These are phyloP conservation scores for Pseudococcus viburni DNA, from an alignment of 2,888 invertebrate genomes.

Conservation along the genomic window DNA sequence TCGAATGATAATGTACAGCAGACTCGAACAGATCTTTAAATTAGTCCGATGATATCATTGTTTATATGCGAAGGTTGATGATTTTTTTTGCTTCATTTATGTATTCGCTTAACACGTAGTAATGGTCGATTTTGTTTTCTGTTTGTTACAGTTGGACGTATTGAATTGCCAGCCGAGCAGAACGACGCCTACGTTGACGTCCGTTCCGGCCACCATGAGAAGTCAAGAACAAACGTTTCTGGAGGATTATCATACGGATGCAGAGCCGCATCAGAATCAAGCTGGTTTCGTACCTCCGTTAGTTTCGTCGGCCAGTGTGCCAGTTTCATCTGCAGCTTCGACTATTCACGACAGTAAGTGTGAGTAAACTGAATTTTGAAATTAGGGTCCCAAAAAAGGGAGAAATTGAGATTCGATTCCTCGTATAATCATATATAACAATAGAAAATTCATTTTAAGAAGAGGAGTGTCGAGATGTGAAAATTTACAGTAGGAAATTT, in stretches of 20 bases:
- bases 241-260: conserved; percentile 84
- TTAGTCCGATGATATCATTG: conserved; percentile 31
- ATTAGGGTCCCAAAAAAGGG: background rate
- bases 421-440: too few relatives aligned
- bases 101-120: conserved; percentile 7
- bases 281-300: conserved; percentile 94
- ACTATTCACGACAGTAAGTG: conserved; percentile 29
- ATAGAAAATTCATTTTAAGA: too few relatives aligned
- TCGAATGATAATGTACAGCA: background rate
- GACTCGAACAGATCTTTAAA: background rate
- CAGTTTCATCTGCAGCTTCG: conserved; percentile 46
- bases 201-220: conserved; percentile 81
- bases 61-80: background rate
- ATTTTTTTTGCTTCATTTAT: background rate
- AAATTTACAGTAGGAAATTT: too few relatives aligned
- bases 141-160: conserved; percentile 70
- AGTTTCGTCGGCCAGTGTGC: conserved; percentile 70
- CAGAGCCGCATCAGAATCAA: conserved; percentile 84
- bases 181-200: conserved; percentile 90
- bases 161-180: conserved; percentile 80
- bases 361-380: background rate
- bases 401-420: background rate
- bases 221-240: conserved; percentile 89
- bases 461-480: too few relatives aligned
- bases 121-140: conserved; percentile 63